Evolutionary conservation across 1,140 invertebrate genomes (phyloP).

Genomic region (Anastrepha obliqua): DNA sequence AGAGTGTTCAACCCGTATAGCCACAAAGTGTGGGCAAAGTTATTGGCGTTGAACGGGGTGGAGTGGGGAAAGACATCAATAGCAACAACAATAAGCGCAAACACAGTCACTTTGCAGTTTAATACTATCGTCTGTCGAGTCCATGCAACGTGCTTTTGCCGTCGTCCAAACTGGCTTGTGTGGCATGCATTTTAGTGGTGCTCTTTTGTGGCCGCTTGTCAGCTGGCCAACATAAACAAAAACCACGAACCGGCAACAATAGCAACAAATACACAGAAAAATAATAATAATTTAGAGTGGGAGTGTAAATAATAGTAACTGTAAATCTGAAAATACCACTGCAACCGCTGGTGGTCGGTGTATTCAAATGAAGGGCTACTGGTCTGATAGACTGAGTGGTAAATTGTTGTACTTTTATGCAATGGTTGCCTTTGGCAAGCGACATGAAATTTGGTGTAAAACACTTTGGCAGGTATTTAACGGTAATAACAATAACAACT

Average conservation of each 20-base stretch:
- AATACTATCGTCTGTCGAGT: background rate
- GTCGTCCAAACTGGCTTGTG: background rate
- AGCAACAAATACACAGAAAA: background rate
- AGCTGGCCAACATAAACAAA: slow-evolving; percentile 38
- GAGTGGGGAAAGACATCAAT: background rate
- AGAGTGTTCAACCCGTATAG: slow-evolving; percentile 16
- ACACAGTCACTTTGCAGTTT: slow-evolving; percentile 30
- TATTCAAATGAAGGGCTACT: background rate
- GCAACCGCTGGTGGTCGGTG: slow-evolving; percentile 9
- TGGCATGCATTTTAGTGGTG: slow-evolving; percentile 26
- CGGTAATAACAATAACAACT: background rate
- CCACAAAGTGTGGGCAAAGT: background rate
- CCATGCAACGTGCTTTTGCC: slow-evolving; percentile 4
- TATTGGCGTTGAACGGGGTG: background rate
- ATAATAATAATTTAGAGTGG: background rate
- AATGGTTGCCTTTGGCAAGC: background rate
- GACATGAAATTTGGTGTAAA: background rate
- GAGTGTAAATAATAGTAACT: slow-evolving; percentile 49
- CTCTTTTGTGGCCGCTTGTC: slow-evolving; percentile 42
- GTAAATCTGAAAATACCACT: slow-evolving; percentile 45
- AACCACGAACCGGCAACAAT: slow-evolving; percentile 17
- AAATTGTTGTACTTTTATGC: background rate
- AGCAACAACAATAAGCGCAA: slow-evolving; percentile 4
- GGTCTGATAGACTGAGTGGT: background rate
- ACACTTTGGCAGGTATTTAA: slow-evolving; percentile 24